Base-by-base conservation (phyloP, 1,140 invertebrate genomes). In the Drosophila funebris region DNA sequence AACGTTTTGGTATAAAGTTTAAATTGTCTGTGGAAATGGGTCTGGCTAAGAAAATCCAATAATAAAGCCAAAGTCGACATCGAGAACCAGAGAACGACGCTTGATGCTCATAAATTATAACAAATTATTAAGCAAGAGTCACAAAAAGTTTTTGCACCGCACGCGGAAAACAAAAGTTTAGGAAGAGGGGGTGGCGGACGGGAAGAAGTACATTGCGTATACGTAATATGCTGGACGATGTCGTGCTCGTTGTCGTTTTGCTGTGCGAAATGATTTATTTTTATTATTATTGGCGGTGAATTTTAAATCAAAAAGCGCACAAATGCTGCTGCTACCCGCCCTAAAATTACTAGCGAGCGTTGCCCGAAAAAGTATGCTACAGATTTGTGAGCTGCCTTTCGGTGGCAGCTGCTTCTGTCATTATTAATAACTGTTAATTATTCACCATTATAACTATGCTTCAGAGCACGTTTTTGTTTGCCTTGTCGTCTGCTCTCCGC, bases 361-460 rank as follows among this genome's bases (percentile, higher is more conserved):
- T 13, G 37, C 54, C 41, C 69, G 36, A 64, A 79, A 79, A 82
- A 83, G 53, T 72, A 64, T 71, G 76, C 80, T 73, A 85, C 63
- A 63, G 62, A 80, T 70, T 68, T 80, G 81, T 77, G 63, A 69
- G 81, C 63, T 68, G 76, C 66, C 63, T 72, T 52, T 76, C 41
- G 54, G 72, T 61, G 76, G 69, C 85, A 90, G 85, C 85, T 90
- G 85, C 75, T 82, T 85, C 90, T 90, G 85, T 89, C 85, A 85
- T 90, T 89, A 90, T 90, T 90, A 90, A 90, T 90, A 90, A 85
- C 85, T 90, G 85, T 90, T 90, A 90, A 90, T 90, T 90, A 90
- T 90, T 90, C 85, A 90, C 81, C 81, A 90, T 85, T 81, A 90
- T 78, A 81, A 70, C 81, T 76, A 72, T 84, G 76, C 68, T 68